Evolutionary conservation across 2,113 vertebrate species (phyloP).

Genomic region (Sebastes fasciatus): DNA sequence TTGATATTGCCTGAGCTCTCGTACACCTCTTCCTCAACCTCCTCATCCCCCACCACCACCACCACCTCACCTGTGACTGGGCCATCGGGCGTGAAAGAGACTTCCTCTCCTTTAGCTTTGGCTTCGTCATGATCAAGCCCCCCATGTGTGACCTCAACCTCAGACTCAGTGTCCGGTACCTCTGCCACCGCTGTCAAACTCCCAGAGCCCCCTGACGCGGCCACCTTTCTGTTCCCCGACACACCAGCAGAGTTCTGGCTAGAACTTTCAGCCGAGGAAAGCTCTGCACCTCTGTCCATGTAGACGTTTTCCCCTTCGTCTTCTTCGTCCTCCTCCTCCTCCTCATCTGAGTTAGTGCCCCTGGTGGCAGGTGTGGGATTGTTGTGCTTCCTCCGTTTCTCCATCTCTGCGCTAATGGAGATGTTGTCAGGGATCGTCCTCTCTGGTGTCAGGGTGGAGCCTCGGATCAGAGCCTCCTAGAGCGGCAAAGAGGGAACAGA

Average conservation of each 20-base stretch:
- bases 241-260: not conserved
- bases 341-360: not conserved
- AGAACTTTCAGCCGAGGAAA: constrained; percentile 30
- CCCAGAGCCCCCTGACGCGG: not conserved
- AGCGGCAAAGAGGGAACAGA: not conserved
- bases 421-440: constrained; percentile 12
- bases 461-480: constrained; percentile 17
- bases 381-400: not conserved
- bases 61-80: not conserved
- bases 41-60: not conserved
- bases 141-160: not conserved
- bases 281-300: constrained; percentile 20
- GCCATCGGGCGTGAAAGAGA: not conserved
- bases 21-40: not conserved
- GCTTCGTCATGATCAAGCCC: not conserved
- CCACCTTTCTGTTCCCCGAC: too few relatives aligned
- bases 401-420: constrained; percentile 15
- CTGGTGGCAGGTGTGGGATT: not conserved
- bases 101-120: not conserved
- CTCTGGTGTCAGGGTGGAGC: constrained; percentile 34
- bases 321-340: constrained; percentile 37
- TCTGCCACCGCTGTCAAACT: not conserved
- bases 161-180: not conserved
- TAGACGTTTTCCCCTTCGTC: constrained; percentile 37
- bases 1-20: constrained; percentile 53